These are phyloP conservation scores for Cataglyphis albicans DNA, from an alignment of 2,888 invertebrate species.

Conservation along the genomic window DNA sequence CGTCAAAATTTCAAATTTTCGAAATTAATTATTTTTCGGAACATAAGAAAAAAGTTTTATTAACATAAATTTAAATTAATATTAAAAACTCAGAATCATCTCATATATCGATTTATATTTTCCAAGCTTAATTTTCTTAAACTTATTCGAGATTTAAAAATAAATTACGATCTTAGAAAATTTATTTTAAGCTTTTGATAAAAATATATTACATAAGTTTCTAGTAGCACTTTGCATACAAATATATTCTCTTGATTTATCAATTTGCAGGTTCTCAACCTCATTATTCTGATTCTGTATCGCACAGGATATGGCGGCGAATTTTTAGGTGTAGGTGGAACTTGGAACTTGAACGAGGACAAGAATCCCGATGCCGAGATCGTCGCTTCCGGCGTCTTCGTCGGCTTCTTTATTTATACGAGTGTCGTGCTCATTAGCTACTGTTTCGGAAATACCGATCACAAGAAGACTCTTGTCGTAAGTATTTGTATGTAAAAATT, in stretches of 20 bases:
- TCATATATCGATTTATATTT: background rate
- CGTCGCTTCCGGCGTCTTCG: constrained; percentile 94
- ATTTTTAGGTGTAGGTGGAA: constrained; percentile 95
- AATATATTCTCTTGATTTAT: background rate
- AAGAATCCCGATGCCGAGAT: constrained; percentile 96
- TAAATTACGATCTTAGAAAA: background rate
- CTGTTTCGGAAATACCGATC: constrained; percentile 92
- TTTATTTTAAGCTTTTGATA: background rate
- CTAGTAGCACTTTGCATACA: background rate
- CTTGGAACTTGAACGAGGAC: constrained; percentile 96
- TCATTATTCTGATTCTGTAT: constrained; percentile 93
- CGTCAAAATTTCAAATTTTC: background rate
- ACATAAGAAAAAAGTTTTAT: background rate
- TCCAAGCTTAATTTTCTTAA: background rate
- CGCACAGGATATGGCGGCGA: constrained; percentile 93
- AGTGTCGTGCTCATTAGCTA: constrained; percentile 91
- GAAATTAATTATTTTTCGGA: background rate
- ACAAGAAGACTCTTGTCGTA: constrained; percentile 90
- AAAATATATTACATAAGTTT: background rate
- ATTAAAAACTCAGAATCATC: background rate
- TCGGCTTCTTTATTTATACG: constrained; percentile 95
- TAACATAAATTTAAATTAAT: background rate
- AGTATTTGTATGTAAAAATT: constrained; percentile 71
- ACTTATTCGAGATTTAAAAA: background rate
- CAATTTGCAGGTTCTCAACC: constrained; percentile 90